Evolutionary conservation across 2,797 vertebrate species (phyloP), one percentile per base, ranked within the genome.

Genomic region (Syncerus caffer): DNA sequence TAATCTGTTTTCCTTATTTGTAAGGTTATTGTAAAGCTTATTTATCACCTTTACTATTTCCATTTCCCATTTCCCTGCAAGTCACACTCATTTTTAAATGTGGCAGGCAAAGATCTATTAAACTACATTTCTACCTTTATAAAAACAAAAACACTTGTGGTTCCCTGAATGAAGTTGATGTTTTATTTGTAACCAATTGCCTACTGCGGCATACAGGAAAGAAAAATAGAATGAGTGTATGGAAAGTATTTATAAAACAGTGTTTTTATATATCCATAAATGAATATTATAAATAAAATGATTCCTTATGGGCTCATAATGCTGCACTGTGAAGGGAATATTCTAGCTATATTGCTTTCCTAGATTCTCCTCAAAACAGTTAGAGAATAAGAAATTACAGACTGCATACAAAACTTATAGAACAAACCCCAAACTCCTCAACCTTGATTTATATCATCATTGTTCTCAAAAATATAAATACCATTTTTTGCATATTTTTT

Each of bases 171-270:
- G 62, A 96, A 53, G n/a, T 15, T 92, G 51, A 89, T 88, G 14
- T 79, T 42, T 80, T 94, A 38, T 96, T 82, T 87, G 13, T 96
- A 95, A 96, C 71, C 85, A n/a, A 89, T 83, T 88, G 25, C 17
- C 38, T 95, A 50, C 12, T 82, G 11, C 97, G 47, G 42, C 6
- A 23, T 82, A 31, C 7, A 64, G 62, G 21, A 21, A 55, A 85
- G 47, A 92, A 96, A 90, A 71, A 78, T 29, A 79, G 23, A 85
- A 93, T 90, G 42, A 85, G 27, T 50, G 0, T 88, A 83, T 71
- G 16, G 62, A 42, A 38, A 3, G 84, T 89, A 90, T 67, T 94
- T 88, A 90, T 83, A 93, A 91, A 93, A 57, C 8, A 85, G 38
- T 15, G 2, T 79, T 95, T 97, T 82, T 74, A 57, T 74, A 57